Evolutionary conservation across 2,797 vertebrate species (phyloP), one percentile per base, ranked within the genome.

Genomic region (Tauraco hartlaubi): DNA sequence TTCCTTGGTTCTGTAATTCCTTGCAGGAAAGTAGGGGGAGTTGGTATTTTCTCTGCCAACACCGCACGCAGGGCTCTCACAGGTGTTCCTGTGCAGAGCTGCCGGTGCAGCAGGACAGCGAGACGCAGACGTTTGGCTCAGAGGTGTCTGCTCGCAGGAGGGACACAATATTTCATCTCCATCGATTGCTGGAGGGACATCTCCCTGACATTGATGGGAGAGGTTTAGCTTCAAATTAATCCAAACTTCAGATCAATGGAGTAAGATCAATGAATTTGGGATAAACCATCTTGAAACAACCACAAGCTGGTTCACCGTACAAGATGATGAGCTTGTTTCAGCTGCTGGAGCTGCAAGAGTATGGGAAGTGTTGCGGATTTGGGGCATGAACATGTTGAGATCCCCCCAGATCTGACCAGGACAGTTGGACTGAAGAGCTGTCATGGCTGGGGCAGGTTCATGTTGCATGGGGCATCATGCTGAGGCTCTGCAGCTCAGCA

Each of bases 201-300:
- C 58, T 92, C 58, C 73, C 39, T 73, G 85, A 73, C 35, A 66
- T 1, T 48, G 82, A 66, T 89, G 63, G 74, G 49, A 87, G 84
- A 90, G 37, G 72, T 66, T 91, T 66, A 82, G 63, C 62, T 90
- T 90, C 79, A 85, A 76, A 73, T 93, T 55, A 90, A 85, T 85
- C 72, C n/a, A 16, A 69, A 28, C 68, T 92, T 78, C 26, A 18
- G 54, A 58, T 85, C 72, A 22, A 82, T 79, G 75, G 51, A n/a
- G 7, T 20, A 11, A 90, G 79, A 79, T 79, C 78, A 77, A 59
- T 63, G 41, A 85, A 29, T 59, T 71, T 64, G 77, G 72, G 39
- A 67, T 68, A 43, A 86, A 52, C 41, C 16, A 9, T 41, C 56
- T 82, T 73, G 31, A 55, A 62, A 58, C 26, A 72, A 41, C 72